Evolutionary conservation across 2,113 vertebrate species (phyloP).

Genomic region (Pithys albifrons): DNA sequence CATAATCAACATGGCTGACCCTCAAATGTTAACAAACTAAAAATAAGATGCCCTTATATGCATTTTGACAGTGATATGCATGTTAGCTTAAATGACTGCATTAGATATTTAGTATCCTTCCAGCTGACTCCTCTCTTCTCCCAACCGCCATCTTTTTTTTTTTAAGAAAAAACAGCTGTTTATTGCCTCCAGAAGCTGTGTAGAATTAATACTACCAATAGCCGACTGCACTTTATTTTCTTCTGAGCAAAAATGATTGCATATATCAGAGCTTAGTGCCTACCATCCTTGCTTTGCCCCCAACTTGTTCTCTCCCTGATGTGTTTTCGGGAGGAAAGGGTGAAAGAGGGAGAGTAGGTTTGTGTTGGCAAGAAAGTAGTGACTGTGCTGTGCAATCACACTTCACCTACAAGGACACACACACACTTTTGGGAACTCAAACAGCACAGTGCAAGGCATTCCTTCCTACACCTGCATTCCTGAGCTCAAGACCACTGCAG

Average conservation of each 20-base stretch:
- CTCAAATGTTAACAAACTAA: background rate
- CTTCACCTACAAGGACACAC: background rate
- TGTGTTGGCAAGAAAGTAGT: background rate
- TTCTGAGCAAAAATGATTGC: background rate
- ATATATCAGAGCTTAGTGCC: background rate
- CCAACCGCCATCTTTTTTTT: background rate
- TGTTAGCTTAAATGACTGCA: background rate
- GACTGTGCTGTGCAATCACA: background rate
- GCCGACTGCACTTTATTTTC: background rate
- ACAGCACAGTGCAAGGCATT: background rate
- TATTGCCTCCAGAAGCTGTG: background rate
- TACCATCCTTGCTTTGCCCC: background rate
- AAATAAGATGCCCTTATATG: background rate
- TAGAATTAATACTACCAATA: background rate
- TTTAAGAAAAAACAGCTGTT: slow-evolving; percentile 4
- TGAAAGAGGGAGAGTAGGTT: background rate
- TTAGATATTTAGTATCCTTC: background rate
- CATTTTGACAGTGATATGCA: background rate
- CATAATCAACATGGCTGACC: background rate
- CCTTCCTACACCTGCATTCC: slow-evolving; percentile 11
- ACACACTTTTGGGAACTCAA: background rate
- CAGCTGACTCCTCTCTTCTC: background rate
- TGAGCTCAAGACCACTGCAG: background rate
- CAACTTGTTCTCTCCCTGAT: background rate
- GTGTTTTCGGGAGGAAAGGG: background rate